Conservation (phyloP, 2,113 vertebrate genomes). For the Chloroceryle aenea region DNA sequence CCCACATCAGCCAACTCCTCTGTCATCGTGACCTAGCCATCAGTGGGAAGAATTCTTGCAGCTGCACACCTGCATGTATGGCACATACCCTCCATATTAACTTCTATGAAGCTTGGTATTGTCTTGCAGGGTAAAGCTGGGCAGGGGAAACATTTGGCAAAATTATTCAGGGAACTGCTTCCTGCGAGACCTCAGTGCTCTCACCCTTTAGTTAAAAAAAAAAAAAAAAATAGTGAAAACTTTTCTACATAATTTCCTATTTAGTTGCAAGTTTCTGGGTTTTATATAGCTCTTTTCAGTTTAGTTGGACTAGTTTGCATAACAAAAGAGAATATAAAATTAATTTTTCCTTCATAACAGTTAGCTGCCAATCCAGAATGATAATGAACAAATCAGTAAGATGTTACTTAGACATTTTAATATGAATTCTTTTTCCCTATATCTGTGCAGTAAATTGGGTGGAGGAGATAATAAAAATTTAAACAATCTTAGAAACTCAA, state of each 20-base stretch:
- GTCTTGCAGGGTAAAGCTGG: neutral
- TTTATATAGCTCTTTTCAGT: neutral
- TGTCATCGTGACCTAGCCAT: neutral
- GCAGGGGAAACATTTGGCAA: neutral
- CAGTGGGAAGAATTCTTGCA: neutral
- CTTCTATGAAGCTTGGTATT: neutral
- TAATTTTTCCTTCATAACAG: neutral
- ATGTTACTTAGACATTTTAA: neutral
- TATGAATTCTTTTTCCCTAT: neutral
- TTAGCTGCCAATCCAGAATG: neutral
- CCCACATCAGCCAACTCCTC: neutral
- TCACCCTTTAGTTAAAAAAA: neutral
- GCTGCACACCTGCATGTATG: rapidly evolving
- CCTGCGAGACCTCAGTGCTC: neutral
- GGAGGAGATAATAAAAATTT: neutral
- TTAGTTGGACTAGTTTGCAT: neutral
- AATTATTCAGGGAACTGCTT: neutral
- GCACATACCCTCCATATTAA: neutral
- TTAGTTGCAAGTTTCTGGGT: neutral
- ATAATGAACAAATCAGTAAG: neutral
- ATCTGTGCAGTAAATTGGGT: neutral
- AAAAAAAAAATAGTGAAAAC: neutral
- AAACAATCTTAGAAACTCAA: neutral
- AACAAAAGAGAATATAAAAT: neutral
- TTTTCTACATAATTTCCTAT: neutral